Evolutionary conservation across 1,140 invertebrate genomes (phyloP).

Genomic region (Drosophila elegans): DNA sequence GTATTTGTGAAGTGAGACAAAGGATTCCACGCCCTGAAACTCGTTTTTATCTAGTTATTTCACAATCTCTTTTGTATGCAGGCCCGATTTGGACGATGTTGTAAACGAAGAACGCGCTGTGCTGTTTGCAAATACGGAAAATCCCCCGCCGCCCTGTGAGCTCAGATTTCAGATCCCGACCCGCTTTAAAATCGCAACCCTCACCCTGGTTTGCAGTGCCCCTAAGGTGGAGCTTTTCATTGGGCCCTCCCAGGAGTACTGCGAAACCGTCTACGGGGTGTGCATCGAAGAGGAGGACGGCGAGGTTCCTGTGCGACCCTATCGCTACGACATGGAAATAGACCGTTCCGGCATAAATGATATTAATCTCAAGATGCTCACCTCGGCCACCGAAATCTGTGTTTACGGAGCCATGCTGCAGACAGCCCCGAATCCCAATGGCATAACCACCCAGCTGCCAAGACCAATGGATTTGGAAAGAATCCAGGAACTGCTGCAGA

Average conservation of each 20-base stretch:
- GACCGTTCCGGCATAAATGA: constrained; percentile 71
- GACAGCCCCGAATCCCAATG: constrained; percentile 78
- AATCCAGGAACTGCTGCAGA: constrained; percentile 68
- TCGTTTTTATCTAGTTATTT: constrained; percentile 38
- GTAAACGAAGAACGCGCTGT: constrained; percentile 64
- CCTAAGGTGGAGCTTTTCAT: constrained; percentile 74
- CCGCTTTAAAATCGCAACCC: constrained; percentile 70
- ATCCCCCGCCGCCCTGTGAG: constrained; percentile 50
- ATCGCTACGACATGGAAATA: constrained; percentile 80
- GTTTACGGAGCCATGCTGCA: constrained; percentile 72
- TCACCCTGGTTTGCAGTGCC: constrained; percentile 71
- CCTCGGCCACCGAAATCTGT: constrained; percentile 65
- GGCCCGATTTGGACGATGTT: constrained; percentile 66
- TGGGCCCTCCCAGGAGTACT: constrained; percentile 69
- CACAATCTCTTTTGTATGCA: constrained; percentile 34
- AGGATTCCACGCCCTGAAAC: constrained; percentile 60
- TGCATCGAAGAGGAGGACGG: constrained; percentile 64
- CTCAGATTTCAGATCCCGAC: constrained; percentile 49
- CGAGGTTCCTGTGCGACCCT: constrained; percentile 56
- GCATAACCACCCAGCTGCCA: constrained; percentile 71
- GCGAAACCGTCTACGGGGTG: constrained; percentile 68
- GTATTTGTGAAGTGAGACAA: constrained; percentile 78
- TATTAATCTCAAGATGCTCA: constrained; percentile 65
- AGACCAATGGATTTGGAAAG: constrained; percentile 58
- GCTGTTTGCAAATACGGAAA: constrained; percentile 47